Conservation (phyloP, 2,888 invertebrate species). For the Hypena proboscidalis region DNA sequence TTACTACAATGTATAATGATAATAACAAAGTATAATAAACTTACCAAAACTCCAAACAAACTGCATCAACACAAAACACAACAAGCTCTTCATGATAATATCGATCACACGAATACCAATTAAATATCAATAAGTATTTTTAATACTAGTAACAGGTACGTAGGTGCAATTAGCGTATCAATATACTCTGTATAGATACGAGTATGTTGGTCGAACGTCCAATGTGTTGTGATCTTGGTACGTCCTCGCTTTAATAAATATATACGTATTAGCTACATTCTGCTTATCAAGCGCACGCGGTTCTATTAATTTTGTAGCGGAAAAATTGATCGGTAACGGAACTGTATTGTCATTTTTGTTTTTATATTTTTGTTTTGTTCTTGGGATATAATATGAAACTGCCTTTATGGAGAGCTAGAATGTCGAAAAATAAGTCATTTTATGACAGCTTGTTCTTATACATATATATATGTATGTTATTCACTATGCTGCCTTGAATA, state of each 20-base stretch:
- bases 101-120: slow-evolving; percentile 34
- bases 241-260: slow-evolving; percentile 54
- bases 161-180: slow-evolving; percentile 37
- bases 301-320: slow-evolving; percentile 15
- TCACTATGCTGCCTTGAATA: too few relatives aligned
- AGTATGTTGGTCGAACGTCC: slow-evolving; percentile 44
- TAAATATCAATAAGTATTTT: slow-evolving; percentile 15
- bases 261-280: slow-evolving; percentile 35
- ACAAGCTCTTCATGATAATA: slow-evolving; percentile 28
- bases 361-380: too few relatives aligned
- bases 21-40: slow-evolving; percentile 3
- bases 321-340: slow-evolving; percentile 13
- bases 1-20: background rate
- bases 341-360: background rate
- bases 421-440: too few relatives aligned
- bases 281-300: slow-evolving; percentile 46
- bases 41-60: slow-evolving; percentile 57
- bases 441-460: too few relatives aligned
- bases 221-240: slow-evolving; percentile 44
- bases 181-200: slow-evolving; percentile 41
- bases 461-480: too few relatives aligned
- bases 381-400: too few relatives aligned
- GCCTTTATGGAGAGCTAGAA: too few relatives aligned
- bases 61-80: slow-evolving; percentile 43
- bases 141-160: slow-evolving; percentile 32